A percentile compares a stretch with the other conserved stretches of the same genome.
These are phyloP conservation scores for Scortum barcoo DNA, from an alignment of 2,113 vertebrate species.

Conservation along the genomic window DNA sequence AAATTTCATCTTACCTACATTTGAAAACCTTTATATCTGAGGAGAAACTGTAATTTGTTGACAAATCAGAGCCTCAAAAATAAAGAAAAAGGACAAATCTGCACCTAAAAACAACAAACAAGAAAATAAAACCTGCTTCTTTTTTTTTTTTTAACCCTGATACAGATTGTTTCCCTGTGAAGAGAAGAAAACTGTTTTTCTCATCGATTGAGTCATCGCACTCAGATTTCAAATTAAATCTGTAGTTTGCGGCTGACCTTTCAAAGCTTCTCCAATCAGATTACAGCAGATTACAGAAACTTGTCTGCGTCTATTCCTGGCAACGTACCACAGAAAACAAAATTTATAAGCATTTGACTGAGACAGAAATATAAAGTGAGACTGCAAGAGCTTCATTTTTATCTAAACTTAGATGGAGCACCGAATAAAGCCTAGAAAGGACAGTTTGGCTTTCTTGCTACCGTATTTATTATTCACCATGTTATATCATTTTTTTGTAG, in stretches of 20 bases:
- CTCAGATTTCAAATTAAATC: conserved; percentile 55
- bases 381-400: neutral
- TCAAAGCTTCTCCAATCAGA: conserved; percentile 53
- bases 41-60: neutral
- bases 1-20: neutral
- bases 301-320: conserved; percentile 25
- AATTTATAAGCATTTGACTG: neutral
- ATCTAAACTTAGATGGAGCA: neutral
- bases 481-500: neutral
- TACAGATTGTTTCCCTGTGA: conserved; percentile 8
- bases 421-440: neutral
- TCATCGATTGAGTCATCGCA: conserved; percentile 27
- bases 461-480: neutral
- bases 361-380: conserved; percentile 15
- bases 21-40: neutral
- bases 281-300: conserved; percentile 52
- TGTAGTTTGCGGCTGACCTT: conserved; percentile 55
- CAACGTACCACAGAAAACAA: neutral
- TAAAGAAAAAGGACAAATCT: neutral
- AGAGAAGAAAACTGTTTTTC: neutral
- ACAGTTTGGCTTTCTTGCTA: neutral
- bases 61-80: neutral
- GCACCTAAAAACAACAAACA: neutral
- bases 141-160: neutral
- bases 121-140: neutral